Percentiles rank a stretch among this genome's conserved stretches.
phyloP scores from a whole-genome alignment of 2,888 invertebrate species.

The Dryococelus australis region DNA sequence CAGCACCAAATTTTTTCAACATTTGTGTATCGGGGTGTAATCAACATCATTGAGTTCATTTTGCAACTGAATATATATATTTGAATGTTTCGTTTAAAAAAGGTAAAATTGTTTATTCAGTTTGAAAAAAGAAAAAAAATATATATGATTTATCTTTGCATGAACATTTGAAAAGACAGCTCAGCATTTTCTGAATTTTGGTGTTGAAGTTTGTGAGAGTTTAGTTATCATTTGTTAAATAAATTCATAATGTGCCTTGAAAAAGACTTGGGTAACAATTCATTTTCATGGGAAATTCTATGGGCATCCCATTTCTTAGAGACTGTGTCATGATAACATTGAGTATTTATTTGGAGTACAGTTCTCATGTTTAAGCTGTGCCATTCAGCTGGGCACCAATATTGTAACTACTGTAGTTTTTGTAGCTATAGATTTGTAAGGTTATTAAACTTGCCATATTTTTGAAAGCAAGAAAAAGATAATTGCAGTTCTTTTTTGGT shows the following conservation, averaged over 20 bases:
- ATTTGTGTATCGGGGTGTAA: too few relatives aligned
- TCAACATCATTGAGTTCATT: too few relatives aligned
- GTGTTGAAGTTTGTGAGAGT: conserved; percentile 44
- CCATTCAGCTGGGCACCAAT: background rate
- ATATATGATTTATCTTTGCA: too few relatives aligned
- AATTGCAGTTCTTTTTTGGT: too few relatives aligned
- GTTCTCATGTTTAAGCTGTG: background rate
- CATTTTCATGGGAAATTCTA: conserved; percentile 31
- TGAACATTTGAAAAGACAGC: background rate
- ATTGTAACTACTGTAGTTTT: background rate
- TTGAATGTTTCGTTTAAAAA: too few relatives aligned
- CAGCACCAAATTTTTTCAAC: too few relatives aligned
- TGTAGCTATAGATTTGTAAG: background rate
- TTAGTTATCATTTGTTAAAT: conserved; percentile 43
- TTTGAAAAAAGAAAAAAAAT: too few relatives aligned
- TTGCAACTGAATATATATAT: too few relatives aligned
- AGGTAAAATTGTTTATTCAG: too few relatives aligned
- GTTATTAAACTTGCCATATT: background rate
- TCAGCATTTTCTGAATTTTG: conserved; percentile 19
- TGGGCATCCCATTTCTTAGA: conserved; percentile 36
- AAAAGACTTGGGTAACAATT: conserved; percentile 36
- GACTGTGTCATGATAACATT: background rate
- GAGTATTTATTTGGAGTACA: background rate
- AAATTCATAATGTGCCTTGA: conserved; percentile 45
- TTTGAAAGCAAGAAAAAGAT: background rate